Conservation (phyloP, 2,888 invertebrate species). For the Amorpha juglandis region DNA sequence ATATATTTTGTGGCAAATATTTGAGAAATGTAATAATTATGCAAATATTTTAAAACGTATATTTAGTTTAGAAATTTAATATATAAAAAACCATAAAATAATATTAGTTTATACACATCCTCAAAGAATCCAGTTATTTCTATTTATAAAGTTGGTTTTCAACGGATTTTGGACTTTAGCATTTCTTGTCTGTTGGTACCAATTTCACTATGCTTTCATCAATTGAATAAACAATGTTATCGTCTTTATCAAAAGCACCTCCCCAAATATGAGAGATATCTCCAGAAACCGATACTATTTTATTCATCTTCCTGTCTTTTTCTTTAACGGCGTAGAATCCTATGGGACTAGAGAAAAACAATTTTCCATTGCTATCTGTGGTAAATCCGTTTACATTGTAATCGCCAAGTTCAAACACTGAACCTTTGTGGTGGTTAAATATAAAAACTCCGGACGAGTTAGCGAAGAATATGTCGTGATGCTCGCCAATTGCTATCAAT, state of each 20-base stretch:
- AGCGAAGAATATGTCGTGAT: constrained; percentile 44
- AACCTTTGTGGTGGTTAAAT: constrained; percentile 34
- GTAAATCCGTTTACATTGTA: constrained; percentile 45
- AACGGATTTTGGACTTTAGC: constrained; percentile 25
- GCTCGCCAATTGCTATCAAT: constrained; percentile 47
- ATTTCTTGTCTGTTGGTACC: constrained; percentile 36
- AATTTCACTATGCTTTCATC: constrained; percentile 47
- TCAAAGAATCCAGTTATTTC: not conserved
- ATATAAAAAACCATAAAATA: no score
- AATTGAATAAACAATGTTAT: constrained; percentile 47
- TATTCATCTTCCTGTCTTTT: constrained; percentile 31
- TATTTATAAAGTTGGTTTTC: no score
- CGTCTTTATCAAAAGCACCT: constrained; percentile 45
- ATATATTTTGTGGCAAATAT: no score
- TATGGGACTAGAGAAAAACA: constrained; percentile 47
- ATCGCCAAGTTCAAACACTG: constrained; percentile 33
- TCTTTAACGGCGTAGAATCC: constrained; percentile 43
- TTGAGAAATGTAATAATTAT: no score
- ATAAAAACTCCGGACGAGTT: constrained; percentile 54
- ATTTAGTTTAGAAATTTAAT: no score
- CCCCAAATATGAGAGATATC: constrained; percentile 44
- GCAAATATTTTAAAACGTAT: no score
- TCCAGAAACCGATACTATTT: constrained; percentile 32
- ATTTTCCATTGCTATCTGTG: constrained; percentile 45
- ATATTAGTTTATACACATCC: not conserved